Evolutionary conservation across 2,797 vertebrate genomes (phyloP).

Genomic region (Menidia menidia): DNA sequence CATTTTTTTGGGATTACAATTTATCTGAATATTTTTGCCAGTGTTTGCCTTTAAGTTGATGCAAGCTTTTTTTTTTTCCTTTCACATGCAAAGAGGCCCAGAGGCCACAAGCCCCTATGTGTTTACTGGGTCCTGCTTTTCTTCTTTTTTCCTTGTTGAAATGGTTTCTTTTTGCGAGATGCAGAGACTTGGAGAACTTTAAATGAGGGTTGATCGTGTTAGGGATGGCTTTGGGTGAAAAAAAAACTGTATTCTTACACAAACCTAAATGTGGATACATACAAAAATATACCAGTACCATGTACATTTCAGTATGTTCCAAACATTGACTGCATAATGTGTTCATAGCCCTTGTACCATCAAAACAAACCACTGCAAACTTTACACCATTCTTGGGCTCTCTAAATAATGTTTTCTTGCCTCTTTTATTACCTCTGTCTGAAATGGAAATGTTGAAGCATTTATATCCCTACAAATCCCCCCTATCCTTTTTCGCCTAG

Average conservation of each 20-base stretch:
- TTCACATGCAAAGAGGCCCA: slow-evolving; percentile 59
- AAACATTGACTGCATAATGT: not conserved
- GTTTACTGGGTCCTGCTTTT: slow-evolving; percentile 54
- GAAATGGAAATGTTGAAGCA: slow-evolving; percentile 47
- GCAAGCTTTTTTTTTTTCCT: slow-evolving; percentile 54
- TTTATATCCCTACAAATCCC: slow-evolving; percentile 62
- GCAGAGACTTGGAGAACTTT: slow-evolving; percentile 66
- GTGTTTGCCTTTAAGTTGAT: slow-evolving; percentile 51
- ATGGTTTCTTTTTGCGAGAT: slow-evolving; percentile 63
- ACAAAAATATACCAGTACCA: slow-evolving; percentile 19
- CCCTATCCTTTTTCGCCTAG: slow-evolving; percentile 47
- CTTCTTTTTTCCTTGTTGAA: slow-evolving; percentile 69
- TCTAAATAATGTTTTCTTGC: slow-evolving; percentile 42
- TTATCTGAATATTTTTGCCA: slow-evolving; percentile 54
- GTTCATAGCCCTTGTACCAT: slow-evolving; percentile 10
- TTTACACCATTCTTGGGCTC: slow-evolving; percentile 4
- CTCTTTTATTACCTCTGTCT: slow-evolving; percentile 38
- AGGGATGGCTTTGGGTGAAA: slow-evolving; percentile 51
- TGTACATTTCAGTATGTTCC: slow-evolving; percentile 8
- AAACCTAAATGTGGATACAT: slow-evolving; percentile 11
- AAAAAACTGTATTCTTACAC: slow-evolving; percentile 36
- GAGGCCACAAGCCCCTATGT: slow-evolving; percentile 49
- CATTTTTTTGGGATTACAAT: slow-evolving; percentile 48
- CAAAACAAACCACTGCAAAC: slow-evolving; percentile 12
- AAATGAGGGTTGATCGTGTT: slow-evolving; percentile 76